Percentiles rank a stretch among this genome's conserved stretches.
These are phyloP conservation scores for Neoniphon sammara DNA, from an alignment of 2,797 vertebrate species.

Conservation along the genomic window DNA sequence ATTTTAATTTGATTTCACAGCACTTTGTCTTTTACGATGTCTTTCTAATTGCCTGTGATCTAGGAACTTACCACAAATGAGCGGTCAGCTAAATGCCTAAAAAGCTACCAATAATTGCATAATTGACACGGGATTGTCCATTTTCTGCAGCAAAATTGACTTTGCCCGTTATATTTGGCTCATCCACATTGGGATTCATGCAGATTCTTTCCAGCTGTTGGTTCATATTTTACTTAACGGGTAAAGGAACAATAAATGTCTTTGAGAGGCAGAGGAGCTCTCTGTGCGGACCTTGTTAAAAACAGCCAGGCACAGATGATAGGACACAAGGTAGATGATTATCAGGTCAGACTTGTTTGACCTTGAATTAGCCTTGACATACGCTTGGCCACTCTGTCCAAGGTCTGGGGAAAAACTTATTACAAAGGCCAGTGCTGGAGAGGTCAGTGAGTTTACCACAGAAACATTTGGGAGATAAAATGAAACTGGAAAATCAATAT, in stretches of 20 bases:
- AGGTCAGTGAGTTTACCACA: conserved; percentile 47
- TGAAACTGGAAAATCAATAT: background rate
- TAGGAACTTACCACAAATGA: too few species aligned
- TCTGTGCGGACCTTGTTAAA: conserved; percentile 44
- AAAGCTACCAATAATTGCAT: too few species aligned
- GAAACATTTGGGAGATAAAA: conserved; percentile 17
- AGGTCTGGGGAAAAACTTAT: conserved; percentile 24
- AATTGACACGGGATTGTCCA: too few species aligned
- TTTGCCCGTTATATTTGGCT: too few species aligned
- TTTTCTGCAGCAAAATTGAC: too few species aligned
- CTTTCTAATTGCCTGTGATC: too few species aligned
- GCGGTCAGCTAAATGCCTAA: too few species aligned
- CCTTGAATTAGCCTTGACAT: conserved; percentile 77
- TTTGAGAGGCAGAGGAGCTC: conserved; percentile 1
- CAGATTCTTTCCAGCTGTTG: background rate
- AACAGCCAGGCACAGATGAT: conserved; percentile 41
- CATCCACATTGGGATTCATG: too few species aligned
- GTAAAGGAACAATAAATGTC: conserved; percentile 10
- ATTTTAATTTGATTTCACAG: too few species aligned
- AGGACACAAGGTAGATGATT: conserved; percentile 64
- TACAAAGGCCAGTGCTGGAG: conserved; percentile 22
- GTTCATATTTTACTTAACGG: conserved; percentile 5
- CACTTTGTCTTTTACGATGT: too few species aligned
- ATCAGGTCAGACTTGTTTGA: conserved; percentile 72
- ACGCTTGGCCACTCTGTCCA: conserved; percentile 48